Conservation (phyloP, 2,797 vertebrate genomes). For the Sphenodon punctatus region DNA sequence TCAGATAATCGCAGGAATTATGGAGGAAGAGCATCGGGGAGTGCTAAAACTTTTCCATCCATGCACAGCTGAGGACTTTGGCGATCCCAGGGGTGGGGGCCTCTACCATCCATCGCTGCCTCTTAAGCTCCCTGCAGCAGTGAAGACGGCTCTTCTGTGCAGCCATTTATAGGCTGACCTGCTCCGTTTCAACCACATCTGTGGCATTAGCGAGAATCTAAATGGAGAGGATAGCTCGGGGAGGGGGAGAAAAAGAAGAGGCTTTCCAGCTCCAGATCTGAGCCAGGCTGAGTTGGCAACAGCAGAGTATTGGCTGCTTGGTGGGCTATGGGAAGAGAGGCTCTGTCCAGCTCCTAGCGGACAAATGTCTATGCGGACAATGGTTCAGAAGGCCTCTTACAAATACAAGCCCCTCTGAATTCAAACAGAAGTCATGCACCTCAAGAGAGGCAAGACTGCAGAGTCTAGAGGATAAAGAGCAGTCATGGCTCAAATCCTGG, state of each 20-base stretch:
- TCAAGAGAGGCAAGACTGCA: no score
- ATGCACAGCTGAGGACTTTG: constrained; percentile 32
- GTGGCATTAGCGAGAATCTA: no score
- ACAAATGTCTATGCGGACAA: neutral
- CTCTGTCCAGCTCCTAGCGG: neutral
- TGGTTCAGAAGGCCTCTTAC: no score
- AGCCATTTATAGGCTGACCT: no score
- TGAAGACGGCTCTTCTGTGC: no score
- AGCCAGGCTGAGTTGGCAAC: neutral
- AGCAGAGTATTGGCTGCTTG: neutral
- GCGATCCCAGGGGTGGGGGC: neutral
- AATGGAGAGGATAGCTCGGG: neutral
- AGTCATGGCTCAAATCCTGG: no score
- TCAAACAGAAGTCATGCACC: no score
- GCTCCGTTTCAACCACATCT: no score
- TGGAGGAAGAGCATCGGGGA: neutral
- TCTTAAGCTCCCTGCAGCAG: no score
- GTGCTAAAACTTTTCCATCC: neutral
- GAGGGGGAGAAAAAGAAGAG: neutral
- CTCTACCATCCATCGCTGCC: no score
- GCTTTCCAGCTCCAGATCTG: neutral
- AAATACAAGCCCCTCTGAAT: no score
- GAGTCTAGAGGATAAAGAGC: no score
- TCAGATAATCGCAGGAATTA: constrained; percentile 14
- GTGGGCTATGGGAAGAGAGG: neutral